Evolutionary conservation across 2,888 invertebrate species (phyloP).

Genomic region (Iphiclides podalirius): DNA sequence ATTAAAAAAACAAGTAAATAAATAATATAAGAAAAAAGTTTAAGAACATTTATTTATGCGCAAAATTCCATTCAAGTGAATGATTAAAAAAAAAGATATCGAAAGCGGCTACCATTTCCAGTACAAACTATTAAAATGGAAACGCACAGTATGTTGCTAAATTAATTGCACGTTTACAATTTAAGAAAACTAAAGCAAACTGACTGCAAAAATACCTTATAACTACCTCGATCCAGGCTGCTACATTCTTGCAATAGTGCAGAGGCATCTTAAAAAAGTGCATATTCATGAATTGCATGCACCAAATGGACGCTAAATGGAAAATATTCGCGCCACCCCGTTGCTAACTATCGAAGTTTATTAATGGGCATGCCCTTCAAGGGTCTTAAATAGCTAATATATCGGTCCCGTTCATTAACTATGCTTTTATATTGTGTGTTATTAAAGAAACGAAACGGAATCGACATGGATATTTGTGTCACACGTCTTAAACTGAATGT

Average conservation of each 20-base stretch:
- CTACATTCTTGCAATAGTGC: conserved; percentile 23
- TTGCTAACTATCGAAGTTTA: conserved; percentile 18
- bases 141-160: not conserved
- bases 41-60: too few species aligned
- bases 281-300: conserved; percentile 43
- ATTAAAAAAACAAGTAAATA: too few species aligned
- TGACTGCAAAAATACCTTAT: not conserved
- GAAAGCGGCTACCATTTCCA: not conserved
- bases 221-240: not conserved
- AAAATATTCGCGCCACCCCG: conserved; percentile 28
- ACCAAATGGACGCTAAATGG: conserved; percentile 32
- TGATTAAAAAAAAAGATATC: not conserved
- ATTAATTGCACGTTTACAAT: conserved; percentile 9
- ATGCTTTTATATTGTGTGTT: conserved; percentile 15
- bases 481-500: not conserved
- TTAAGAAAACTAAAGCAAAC: conserved; percentile 4
- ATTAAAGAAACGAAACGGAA: not conserved
- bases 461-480: too few species aligned
- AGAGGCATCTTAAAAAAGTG: conserved; percentile 27
- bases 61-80: too few species aligned
- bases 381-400: conserved; percentile 15
- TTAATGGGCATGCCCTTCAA: conserved; percentile 9
- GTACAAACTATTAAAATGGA: not conserved
- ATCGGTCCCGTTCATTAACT: conserved; percentile 9
- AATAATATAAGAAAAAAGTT: too few species aligned